These are phyloP conservation scores for Malacoraja senta DNA, from an alignment of 2,797 vertebrate species.

Conservation along the genomic window DNA sequence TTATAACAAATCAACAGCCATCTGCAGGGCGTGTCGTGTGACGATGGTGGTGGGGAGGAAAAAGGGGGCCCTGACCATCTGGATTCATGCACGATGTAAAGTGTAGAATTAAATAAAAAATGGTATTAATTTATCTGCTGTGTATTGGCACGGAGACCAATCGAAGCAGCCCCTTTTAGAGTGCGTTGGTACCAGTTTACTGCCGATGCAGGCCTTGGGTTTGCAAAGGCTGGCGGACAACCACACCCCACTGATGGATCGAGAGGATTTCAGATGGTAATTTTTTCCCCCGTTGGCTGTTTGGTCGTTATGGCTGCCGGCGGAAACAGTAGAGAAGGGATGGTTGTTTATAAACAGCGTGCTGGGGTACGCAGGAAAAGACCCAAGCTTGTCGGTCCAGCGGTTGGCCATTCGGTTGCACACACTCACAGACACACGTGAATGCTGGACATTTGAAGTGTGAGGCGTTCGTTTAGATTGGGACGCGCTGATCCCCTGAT, in stretches of 20 bases:
- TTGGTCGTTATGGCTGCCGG: constrained; percentile 32
- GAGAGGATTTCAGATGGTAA: constrained; percentile 37
- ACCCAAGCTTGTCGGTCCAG: constrained; percentile 29
- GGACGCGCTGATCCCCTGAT: constrained; percentile 32
- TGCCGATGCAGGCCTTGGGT: constrained; percentile 15
- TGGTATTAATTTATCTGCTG: constrained; percentile 33
- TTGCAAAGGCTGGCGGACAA: constrained; percentile 24
- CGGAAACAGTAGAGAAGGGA: constrained; percentile 33
- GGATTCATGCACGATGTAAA: constrained; percentile 28
- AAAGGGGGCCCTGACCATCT: constrained; percentile 22
- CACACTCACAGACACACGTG: constrained; percentile 28
- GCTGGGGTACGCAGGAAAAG: constrained; percentile 35
- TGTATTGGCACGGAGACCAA: constrained; percentile 28
- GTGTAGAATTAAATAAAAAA: constrained; percentile 24
- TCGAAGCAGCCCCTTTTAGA: constrained; percentile 30
- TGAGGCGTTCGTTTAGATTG: constrained; percentile 34
- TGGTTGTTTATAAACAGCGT: constrained; percentile 27
- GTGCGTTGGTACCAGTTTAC: constrained; percentile 31
- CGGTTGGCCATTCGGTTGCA: constrained; percentile 28
- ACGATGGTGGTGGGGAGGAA: constrained; percentile 2
- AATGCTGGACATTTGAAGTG: constrained; percentile 33
- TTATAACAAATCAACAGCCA: constrained; percentile 11
- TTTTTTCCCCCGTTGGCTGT: constrained; percentile 36
- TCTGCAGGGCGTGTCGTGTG: constrained; percentile 12
- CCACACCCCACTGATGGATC: constrained; percentile 21